Base-by-base conservation (phyloP, 2,113 vertebrate genomes). In the Embiotoca jacksoni region DNA sequence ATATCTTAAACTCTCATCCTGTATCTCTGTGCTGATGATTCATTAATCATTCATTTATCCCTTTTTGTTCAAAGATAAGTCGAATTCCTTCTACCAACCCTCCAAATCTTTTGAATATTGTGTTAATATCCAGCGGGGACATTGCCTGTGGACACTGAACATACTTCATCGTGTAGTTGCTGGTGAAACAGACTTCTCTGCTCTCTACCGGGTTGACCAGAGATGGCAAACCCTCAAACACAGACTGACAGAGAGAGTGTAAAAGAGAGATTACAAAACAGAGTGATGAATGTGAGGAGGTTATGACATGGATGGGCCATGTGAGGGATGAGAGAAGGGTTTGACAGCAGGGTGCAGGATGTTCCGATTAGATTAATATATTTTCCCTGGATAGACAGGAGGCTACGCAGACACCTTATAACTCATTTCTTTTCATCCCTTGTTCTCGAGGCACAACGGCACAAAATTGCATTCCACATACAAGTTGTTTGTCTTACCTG, bases 331-430 rank as follows among this genome's bases (percentile, higher is more conserved):
- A 79, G 57, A 46, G 91, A 86, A 83, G 56, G 47, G 73, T 83
- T 81, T 87, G 81, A 88, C 72, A 72, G 72, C 44, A 50, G 58
- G 49, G 58, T 60, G 59, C 63, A 75, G 50, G 78, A 76, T 82
- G 85, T 81, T 86, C 47, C 16, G 55, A 86, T 85, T 83, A 85
- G 78, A 89, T 78, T 57, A 78, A 83, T 85, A 87, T 75, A 87
- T 88, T 90, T 86, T 46, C 65, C 15, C 30, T 37, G 68, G 70
- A 78, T 57, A 31, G 89, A 86, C 81, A 58, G 81, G 69, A 78
- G 63, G 36, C 60, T 80, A 63, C 8, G 6, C 64, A 47, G 61
- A 54, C 75, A 69, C 77, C 70, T 62, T 72, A 80, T 87, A 88
- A 87, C 80, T 89, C 75, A 90, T 52, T 23, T 72, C 50, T 66